These are phyloP conservation scores for Helostoma temminkii DNA, from an alignment of 2,797 vertebrate genomes.

Conservation along the genomic window DNA sequence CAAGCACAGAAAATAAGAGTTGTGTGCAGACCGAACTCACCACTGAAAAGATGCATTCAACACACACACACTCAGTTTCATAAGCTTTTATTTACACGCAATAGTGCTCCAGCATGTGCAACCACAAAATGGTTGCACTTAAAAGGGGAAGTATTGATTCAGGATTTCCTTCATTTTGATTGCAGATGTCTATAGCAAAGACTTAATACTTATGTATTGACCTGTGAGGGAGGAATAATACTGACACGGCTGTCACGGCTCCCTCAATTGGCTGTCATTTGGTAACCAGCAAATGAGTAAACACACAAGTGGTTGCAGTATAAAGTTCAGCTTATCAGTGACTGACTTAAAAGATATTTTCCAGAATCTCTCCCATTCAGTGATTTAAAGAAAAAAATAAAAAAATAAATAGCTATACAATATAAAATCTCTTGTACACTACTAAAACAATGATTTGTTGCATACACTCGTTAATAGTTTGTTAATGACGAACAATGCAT, in stretches of 20 bases:
- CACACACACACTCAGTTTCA: conserved; percentile 61
- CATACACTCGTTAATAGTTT: conserved; percentile 85
- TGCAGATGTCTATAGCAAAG: conserved; percentile 71
- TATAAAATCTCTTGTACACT: conserved; percentile 81
- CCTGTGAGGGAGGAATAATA: conserved; percentile 67
- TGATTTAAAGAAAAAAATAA: conserved; percentile 71
- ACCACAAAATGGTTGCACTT: conserved; percentile 71
- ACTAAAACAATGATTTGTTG: conserved; percentile 82
- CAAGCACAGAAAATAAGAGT: not conserved
- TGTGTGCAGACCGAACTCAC: not conserved
- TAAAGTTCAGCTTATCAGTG: conserved; percentile 80
- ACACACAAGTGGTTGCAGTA: conserved; percentile 73
- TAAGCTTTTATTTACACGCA: conserved; percentile 89
- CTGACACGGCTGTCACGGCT: conserved; percentile 69
- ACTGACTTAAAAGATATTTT: conserved; percentile 78
- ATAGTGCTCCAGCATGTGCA: conserved; percentile 85
- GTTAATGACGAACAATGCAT: conserved; percentile 83
- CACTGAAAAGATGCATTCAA: conserved; percentile 26
- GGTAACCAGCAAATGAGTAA: conserved; percentile 80
- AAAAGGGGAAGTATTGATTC: conserved; percentile 73
- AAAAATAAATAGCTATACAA: conserved; percentile 86
- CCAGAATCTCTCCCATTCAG: conserved; percentile 85
- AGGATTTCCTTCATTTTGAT: conserved; percentile 85
- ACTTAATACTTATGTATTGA: conserved; percentile 80
- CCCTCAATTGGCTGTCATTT: conserved; percentile 75